Evolutionary conservation across 2,797 vertebrate genomes (phyloP).

Genomic region (Eidolon dupreanum): DNA sequence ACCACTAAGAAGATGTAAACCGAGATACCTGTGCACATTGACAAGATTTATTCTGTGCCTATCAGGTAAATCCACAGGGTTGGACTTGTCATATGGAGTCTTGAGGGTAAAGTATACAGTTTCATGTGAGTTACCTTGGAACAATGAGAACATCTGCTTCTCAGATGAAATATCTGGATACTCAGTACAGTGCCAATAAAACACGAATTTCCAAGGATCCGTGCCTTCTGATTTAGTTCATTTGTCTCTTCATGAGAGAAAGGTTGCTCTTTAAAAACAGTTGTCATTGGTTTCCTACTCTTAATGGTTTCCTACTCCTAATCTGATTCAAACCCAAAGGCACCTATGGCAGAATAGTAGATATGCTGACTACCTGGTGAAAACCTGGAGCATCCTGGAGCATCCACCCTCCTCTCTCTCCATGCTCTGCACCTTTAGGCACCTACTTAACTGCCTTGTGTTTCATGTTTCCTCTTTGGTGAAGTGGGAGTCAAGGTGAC

Average conservation of each 20-base stretch:
- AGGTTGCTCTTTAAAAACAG: neutral
- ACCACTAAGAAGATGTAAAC: neutral
- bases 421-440: accelerated
- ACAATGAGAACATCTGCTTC: neutral
- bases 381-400: too few species aligned
- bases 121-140: neutral
- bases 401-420: accelerated
- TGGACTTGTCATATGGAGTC: neutral
- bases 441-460: neutral
- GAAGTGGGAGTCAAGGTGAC: neutral
- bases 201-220: neutral
- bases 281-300: neutral
- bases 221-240: neutral
- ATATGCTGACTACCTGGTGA: accelerated
- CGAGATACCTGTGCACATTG: neutral
- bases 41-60: neutral
- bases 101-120: neutral
- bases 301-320: neutral
- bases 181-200: neutral
- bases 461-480: neutral
- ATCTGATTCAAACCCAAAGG: neutral
- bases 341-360: neutral
- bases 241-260: neutral
- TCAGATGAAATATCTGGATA: neutral
- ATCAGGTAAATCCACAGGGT: neutral